phyloP scores from a whole-genome alignment of 2,113 vertebrate genomes.

The Smithornis capensis region DNA sequence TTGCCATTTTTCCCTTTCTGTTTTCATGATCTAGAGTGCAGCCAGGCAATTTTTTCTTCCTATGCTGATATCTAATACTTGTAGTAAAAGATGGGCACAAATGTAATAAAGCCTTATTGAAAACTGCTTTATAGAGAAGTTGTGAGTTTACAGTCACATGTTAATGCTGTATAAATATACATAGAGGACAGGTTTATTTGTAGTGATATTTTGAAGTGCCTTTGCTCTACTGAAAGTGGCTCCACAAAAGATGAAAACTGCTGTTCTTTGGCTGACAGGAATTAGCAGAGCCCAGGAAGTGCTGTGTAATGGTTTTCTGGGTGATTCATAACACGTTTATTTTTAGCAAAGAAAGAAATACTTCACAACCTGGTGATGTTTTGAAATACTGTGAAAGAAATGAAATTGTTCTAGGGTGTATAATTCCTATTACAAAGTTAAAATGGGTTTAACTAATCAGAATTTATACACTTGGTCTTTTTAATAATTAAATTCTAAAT shows the following conservation, averaged over 20 bases:
- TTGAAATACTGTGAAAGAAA: neutral
- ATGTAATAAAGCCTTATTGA: neutral
- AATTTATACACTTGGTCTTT: neutral
- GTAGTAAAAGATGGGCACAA: neutral
- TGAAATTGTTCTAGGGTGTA: neutral
- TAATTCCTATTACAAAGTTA: neutral
- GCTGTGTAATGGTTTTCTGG: conserved; percentile 19
- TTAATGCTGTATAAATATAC: neutral
- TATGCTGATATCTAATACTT: neutral
- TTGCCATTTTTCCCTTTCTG: neutral
- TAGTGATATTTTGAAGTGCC: neutral
- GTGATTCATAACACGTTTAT: neutral
- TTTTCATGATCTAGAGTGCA: neutral
- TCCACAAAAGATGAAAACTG: neutral
- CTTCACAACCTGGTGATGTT: neutral
- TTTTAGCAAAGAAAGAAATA: neutral
- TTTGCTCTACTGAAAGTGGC: neutral
- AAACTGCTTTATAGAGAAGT: neutral
- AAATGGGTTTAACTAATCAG: neutral
- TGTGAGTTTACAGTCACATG: neutral
- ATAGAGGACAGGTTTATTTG: neutral
- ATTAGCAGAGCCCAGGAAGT: neutral
- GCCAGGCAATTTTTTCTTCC: neutral
- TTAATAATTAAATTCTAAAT: neutral
- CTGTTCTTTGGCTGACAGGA: neutral